Conservation (phyloP, 2,113 vertebrate genomes). For the Aplodontia rufa region DNA sequence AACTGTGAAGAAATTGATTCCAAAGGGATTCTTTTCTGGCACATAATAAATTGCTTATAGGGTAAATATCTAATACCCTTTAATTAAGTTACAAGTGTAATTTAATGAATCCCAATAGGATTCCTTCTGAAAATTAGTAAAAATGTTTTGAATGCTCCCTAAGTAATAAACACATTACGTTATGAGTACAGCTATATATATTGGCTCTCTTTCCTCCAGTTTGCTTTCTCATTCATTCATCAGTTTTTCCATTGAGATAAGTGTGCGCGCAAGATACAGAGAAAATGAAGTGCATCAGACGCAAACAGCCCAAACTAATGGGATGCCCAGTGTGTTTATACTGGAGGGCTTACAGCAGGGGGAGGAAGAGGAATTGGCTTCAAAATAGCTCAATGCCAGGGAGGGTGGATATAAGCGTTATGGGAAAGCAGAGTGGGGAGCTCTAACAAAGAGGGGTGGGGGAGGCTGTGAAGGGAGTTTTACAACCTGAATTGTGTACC, state of each 20-base stretch:
- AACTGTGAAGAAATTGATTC: slow-evolving; percentile 5
- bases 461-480: background rate
- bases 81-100: slow-evolving; percentile 20
- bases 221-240: background rate
- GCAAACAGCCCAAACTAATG: background rate
- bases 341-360: background rate
- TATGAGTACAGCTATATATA: background rate
- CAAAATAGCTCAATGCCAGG: background rate
- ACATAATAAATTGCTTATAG: slow-evolving; percentile 1
- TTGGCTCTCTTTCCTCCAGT: background rate
- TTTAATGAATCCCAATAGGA: slow-evolving; percentile 1
- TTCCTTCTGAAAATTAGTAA: slow-evolving; percentile 26
- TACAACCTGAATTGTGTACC: background rate
- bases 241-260: background rate
- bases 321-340: background rate
- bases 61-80: background rate
- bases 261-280: background rate
- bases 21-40: slow-evolving; percentile 10
- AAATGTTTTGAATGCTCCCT: background rate
- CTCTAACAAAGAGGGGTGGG: background rate
- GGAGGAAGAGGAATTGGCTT: background rate
- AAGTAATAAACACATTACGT: background rate
- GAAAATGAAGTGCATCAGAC: background rate
- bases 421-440: background rate
- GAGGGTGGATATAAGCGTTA: background rate